These are phyloP conservation scores for Philopotamus ludificatus DNA, from an alignment of 1,140 invertebrate species.

Conservation along the genomic window DNA sequence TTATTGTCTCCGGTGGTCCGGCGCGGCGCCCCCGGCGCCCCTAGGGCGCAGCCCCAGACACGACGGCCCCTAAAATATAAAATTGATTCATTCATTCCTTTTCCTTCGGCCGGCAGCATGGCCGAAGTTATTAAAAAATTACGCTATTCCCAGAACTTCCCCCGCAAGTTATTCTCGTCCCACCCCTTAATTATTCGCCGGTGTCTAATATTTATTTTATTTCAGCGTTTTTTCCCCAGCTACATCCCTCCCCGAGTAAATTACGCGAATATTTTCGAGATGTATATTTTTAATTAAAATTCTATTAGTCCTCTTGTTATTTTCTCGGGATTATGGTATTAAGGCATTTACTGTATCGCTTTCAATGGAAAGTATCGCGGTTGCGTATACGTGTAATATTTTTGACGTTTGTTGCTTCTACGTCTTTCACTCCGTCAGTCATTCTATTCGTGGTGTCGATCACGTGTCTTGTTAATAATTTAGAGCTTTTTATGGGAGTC, in stretches of 20 bases:
- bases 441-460: too few species aligned
- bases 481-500: too few species aligned
- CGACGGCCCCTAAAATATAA: constrained; percentile 3
- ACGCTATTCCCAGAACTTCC: not conserved
- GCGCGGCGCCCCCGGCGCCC: not conserved
- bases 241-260: not conserved
- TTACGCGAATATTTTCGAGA: too few species aligned
- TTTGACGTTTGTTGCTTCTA: too few species aligned
- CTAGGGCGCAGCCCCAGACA: not conserved
- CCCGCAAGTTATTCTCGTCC: constrained; percentile 10
- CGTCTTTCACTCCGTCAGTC: too few species aligned
- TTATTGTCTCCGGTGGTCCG: constrained; percentile 15
- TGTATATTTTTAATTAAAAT: too few species aligned
- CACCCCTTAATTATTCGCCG: constrained; percentile 11
- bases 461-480: too few species aligned
- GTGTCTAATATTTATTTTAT: not conserved
- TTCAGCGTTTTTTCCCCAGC: not conserved
- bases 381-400: too few species aligned
- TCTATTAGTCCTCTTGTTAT: too few species aligned
- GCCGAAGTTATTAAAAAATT: constrained; percentile 10
- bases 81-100: constrained; percentile 17
- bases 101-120: not conserved
- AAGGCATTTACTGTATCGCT: too few species aligned
- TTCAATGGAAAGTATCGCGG: too few species aligned
- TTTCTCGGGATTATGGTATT: too few species aligned